Conservation (phyloP, 1,140 invertebrate genomes). For the Amphibalanus amphitrite region DNA sequence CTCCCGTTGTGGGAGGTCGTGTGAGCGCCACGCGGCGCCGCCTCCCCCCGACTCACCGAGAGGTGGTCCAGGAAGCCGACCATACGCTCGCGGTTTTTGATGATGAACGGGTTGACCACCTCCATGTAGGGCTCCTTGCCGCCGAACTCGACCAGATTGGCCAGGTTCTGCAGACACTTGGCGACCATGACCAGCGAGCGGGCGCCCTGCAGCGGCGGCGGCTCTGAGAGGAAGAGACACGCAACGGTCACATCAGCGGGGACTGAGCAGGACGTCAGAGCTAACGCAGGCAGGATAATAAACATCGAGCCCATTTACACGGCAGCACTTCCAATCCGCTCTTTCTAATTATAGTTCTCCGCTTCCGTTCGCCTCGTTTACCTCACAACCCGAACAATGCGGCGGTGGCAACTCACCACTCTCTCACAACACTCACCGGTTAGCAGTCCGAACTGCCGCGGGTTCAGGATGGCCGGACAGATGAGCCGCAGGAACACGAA, state of each 20-base stretch:
- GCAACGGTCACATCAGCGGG: too few relatives aligned
- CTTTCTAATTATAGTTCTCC: background rate
- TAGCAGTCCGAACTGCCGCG: slow-evolving; percentile 62
- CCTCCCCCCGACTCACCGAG: slow-evolving; percentile 60
- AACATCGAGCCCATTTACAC: too few relatives aligned
- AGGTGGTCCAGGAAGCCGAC: slow-evolving; percentile 90
- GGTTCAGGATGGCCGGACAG: slow-evolving; percentile 54
- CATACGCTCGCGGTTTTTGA: slow-evolving; percentile 94
- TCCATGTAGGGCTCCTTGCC: slow-evolving; percentile 97
- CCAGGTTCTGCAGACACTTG: slow-evolving; percentile 90
- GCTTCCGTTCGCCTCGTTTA: too few relatives aligned
- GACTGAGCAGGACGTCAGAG: background rate
- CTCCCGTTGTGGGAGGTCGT: too few relatives aligned
- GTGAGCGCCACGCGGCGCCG: too few relatives aligned
- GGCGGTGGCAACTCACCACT: too few relatives aligned
- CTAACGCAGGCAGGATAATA: background rate
- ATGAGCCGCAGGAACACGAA: slow-evolving; percentile 91
- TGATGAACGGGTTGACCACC: slow-evolving; percentile 92
- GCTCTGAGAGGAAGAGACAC: slow-evolving; percentile 35
- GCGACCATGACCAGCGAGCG: slow-evolving; percentile 83
- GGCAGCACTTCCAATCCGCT: too few relatives aligned
- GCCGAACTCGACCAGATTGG: slow-evolving; percentile 87
- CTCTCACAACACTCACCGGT: slow-evolving; percentile 29
- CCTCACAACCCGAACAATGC: too few relatives aligned
- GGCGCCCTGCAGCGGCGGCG: slow-evolving; percentile 71